These are phyloP conservation scores for Augochlora pura DNA, from an alignment of 1,140 invertebrate species.

Conservation along the genomic window DNA sequence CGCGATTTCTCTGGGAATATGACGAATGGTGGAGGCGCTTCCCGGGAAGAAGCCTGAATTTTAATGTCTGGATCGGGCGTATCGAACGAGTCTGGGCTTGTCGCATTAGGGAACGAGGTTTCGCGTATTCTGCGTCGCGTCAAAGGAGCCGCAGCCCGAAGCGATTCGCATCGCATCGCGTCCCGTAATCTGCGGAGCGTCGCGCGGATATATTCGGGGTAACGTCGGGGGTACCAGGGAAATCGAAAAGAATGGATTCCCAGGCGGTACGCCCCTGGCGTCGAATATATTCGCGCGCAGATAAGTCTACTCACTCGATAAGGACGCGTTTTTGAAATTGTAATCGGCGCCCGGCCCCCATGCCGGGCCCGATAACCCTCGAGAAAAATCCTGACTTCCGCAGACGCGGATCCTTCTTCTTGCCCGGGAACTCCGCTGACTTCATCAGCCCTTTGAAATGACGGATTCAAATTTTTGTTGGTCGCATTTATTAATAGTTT, in stretches of 20 bases:
- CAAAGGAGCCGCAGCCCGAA: background rate
- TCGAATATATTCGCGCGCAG: slow-evolving; percentile 22
- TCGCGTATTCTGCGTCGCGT: background rate
- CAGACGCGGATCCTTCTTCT: no score
- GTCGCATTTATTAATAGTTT: no score
- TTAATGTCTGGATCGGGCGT: background rate
- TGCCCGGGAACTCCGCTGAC: no score
- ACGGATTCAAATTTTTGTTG: no score
- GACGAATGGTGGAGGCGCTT: no score
- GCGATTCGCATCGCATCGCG: slow-evolving; percentile 14
- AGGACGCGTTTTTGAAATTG: slow-evolving; percentile 42
- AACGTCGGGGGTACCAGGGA: background rate
- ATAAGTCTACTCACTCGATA: slow-evolving; percentile 27
- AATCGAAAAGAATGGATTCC: slow-evolving; percentile 39
- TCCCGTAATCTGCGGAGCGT: background rate
- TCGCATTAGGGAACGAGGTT: slow-evolving; percentile 4
- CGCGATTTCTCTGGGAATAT: no score
- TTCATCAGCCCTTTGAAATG: no score
- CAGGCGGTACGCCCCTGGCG: background rate
- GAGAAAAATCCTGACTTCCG: no score
- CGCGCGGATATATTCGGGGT: slow-evolving; percentile 20
- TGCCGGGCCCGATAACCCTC: background rate
- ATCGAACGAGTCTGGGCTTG: background rate
- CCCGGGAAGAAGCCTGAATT: background rate
- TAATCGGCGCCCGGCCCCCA: background rate